A percentile compares a stretch with the other conserved stretches of the same genome.
These are phyloP conservation scores for Chymomyza procnemis DNA, from an alignment of 2,888 invertebrate species.

Conservation along the genomic window DNA sequence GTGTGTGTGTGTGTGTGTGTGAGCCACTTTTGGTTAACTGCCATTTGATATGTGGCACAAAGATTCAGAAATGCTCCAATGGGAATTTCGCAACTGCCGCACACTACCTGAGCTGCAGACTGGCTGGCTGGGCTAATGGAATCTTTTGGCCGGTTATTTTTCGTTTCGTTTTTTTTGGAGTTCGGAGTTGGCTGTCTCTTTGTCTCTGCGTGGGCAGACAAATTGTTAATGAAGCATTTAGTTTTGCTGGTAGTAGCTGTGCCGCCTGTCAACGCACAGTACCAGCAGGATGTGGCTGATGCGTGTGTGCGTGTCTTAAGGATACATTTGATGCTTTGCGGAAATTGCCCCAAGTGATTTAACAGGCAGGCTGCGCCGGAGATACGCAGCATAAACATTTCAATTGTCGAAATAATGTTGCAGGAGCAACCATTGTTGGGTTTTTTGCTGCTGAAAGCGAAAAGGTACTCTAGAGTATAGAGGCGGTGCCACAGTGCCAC, in stretches of 20 bases:
- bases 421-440: too few species aligned
- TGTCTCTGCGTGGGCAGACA: not conserved
- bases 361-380: conserved; percentile 7
- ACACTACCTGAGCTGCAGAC: conserved; percentile 29
- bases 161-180: not conserved
- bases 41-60: conserved; percentile 52
- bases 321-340: conserved; percentile 34
- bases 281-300: too few species aligned
- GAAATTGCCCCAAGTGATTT: conserved; percentile 62
- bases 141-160: too few species aligned
- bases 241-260: conserved; percentile 19
- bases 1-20: too few species aligned
- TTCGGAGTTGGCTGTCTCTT: too few species aligned
- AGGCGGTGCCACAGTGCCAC: too few species aligned
- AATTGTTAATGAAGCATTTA: conserved; percentile 65
- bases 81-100: not conserved
- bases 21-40: conserved; percentile 43
- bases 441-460: too few species aligned
- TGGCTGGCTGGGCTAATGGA: not conserved
- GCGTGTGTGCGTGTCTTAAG: not conserved
- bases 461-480: not conserved
- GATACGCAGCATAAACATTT: conserved; percentile 68
- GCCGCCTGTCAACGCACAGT: conserved; percentile 11
- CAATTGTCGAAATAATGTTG: conserved; percentile 22
- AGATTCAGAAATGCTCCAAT: conserved; percentile 16